Evolutionary conservation across 2,888 invertebrate species (phyloP), one percentile per base, ranked within the genome.

Genomic region (Tetragonula carbonaria): DNA sequence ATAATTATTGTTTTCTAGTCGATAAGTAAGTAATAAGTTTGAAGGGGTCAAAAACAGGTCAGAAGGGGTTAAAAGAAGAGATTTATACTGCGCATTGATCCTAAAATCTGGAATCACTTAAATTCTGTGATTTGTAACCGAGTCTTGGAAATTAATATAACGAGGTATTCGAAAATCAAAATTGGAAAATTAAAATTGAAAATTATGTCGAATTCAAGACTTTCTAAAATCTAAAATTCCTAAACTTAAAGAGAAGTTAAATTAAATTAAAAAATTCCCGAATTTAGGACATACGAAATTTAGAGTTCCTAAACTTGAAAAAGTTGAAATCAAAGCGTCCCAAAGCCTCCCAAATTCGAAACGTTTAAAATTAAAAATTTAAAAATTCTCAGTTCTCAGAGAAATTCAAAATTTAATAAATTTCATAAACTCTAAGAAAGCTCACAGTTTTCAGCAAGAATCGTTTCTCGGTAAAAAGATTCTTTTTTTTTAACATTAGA

Each of bases 1-100:
- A 51, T 45, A 33, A 38, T 53, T 53, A n/a, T 16, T 23, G 38
- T n/a, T 70, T 70, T 80, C 62, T 53, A 75, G 53, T 70, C 77
- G 28, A 51, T 16, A 14, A 78, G 67, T 50, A 21, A n/a, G 73
- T 38, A 38, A n/a, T n/a, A n/a, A n/a, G 66, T 55, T 66, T 66
- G 28, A 6, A 63, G n/a, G n/a, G 23, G 1, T 33, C 11, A n/a
- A n/a, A 45, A 45, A 45, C 0, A 8, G 8, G 6, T 8, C 8
- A 8, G 8, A 38, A 18, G 23, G 14, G 4, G 38, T 23, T n/a
- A 14, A 18, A 23, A 67, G 50, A 67, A 57, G 8, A 18, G 16
- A 55, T 45, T 72, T 2, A 6, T 28, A 11, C 13, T 23, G 18
- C 23, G 23, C 8, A 18, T 59, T 18, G 45, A 72, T 59, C 11